phyloP scores from a whole-genome alignment of 2,113 vertebrate genomes.

The Psophia crepitans region DNA sequence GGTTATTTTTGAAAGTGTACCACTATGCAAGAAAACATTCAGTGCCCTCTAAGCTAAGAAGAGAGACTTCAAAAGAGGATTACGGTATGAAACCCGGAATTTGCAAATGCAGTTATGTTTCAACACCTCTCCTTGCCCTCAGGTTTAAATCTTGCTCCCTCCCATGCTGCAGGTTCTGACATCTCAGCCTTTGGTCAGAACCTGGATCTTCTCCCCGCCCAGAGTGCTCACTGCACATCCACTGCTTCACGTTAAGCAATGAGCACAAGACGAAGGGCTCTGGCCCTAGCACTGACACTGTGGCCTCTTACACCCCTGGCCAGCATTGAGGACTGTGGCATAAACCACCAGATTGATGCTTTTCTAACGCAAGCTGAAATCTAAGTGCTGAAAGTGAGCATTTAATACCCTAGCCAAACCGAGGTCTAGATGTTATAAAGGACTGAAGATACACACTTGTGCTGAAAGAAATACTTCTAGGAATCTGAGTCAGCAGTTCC shows the following conservation, averaged over 20 bases:
- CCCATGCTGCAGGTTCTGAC: background rate
- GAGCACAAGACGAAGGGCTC: background rate
- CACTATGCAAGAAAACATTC: background rate
- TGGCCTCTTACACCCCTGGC: background rate
- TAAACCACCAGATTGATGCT: background rate
- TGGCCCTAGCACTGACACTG: rapidly evolving
- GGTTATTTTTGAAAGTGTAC: background rate
- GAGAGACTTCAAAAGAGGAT: background rate
- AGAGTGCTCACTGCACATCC: background rate
- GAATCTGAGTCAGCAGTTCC: background rate
- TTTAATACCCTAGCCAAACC: background rate
- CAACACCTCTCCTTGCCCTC: background rate
- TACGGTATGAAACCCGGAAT: background rate
- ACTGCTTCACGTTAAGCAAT: background rate
- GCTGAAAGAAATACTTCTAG: background rate
- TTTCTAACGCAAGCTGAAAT: background rate
- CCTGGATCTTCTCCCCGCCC: background rate
- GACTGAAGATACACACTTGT: background rate
- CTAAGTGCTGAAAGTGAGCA: background rate
- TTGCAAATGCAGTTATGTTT: background rate
- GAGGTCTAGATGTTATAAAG: background rate
- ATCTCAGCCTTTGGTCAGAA: background rate
- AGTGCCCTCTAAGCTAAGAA: background rate
- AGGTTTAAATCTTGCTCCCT: no score
- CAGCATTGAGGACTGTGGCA: rapidly evolving